A percentile compares a stretch with the other conserved stretches of the same genome.
phyloP scores from a whole-genome alignment of 2,888 invertebrate species.

The Nycteola revayana region DNA sequence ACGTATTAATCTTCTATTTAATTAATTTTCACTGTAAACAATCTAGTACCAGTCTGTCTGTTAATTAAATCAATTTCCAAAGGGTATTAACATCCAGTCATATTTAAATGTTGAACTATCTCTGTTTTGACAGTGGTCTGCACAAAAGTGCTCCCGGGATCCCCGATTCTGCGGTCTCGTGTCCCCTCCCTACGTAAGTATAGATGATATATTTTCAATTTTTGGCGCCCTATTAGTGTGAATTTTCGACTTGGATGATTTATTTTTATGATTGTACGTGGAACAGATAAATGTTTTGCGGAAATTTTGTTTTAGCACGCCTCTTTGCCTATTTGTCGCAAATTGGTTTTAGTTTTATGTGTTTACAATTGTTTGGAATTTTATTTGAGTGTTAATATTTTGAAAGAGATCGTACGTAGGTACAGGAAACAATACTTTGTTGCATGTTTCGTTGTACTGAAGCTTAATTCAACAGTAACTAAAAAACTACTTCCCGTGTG shows the following conservation, averaged over 20 bases:
- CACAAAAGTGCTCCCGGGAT: slow-evolving; percentile 54
- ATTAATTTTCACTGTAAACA: too few species aligned
- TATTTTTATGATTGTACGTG: slow-evolving; percentile 37
- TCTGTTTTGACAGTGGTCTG: slow-evolving; percentile 69
- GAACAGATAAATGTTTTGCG: slow-evolving; percentile 20
- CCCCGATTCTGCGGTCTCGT: slow-evolving; percentile 37
- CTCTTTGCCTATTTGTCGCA: not conserved
- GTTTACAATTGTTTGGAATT: too few species aligned
- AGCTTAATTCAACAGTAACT: too few species aligned
- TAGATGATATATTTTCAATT: slow-evolving; percentile 78
- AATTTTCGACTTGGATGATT: slow-evolving; percentile 63
- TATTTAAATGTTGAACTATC: slow-evolving; percentile 54
- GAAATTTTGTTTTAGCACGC: slow-evolving; percentile 11
- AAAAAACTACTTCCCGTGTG: too few species aligned
- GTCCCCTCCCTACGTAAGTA: slow-evolving; percentile 52
- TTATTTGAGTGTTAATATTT: too few species aligned
- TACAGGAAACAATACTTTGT: too few species aligned
- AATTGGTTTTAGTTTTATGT: not conserved
- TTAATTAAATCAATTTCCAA: slow-evolving; percentile 38
- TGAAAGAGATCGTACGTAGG: too few species aligned
- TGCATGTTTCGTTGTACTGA: too few species aligned
- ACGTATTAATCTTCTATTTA: too few species aligned
- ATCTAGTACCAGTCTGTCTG: too few species aligned
- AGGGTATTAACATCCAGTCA: slow-evolving; percentile 46
- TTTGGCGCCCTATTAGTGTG: slow-evolving; percentile 61